Conservation (phyloP, 2,113 vertebrate genomes). For the Pogonocichla stellata region DNA sequence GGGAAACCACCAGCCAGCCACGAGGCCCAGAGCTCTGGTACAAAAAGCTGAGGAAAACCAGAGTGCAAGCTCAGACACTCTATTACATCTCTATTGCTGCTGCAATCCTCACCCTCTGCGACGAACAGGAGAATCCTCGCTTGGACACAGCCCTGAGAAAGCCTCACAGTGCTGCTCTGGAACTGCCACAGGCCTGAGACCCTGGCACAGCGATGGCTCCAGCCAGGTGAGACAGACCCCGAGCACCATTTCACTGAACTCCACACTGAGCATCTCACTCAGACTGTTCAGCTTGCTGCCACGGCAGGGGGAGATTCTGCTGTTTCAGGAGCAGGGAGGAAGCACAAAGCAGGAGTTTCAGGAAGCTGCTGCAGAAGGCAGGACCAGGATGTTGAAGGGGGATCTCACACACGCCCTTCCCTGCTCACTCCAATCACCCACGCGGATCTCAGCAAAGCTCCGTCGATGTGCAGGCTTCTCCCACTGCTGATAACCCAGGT, state of each 20-base stretch:
- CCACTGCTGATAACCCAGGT: not conserved
- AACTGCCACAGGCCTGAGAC: not conserved
- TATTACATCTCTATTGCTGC: not conserved
- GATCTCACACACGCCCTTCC: rapidly evolving
- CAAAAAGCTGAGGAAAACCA: not conserved
- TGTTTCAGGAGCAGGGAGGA: not conserved
- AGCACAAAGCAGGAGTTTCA: rapidly evolving
- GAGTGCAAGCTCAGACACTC: not conserved
- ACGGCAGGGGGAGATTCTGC: rapidly evolving
- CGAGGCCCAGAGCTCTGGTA: rapidly evolving
- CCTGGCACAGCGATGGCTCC: not conserved
- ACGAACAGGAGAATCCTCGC: not conserved
- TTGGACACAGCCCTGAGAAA: rapidly evolving
- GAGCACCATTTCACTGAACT: rapidly evolving
- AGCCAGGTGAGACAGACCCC: too few species aligned
- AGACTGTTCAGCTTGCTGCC: not conserved
- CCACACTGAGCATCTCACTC: rapidly evolving
- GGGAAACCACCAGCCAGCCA: not conserved
- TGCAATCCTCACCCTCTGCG: not conserved
- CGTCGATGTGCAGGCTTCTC: not conserved
- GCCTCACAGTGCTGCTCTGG: rapidly evolving
- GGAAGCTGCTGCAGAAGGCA: not conserved
- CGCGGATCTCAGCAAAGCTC: rapidly evolving
- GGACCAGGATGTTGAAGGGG: rapidly evolving
- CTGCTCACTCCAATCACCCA: not conserved